Evolutionary conservation across 2,113 vertebrate species (phyloP), one percentile per base, ranked within the genome.

Genomic region (Eulemur rufifrons): DNA sequence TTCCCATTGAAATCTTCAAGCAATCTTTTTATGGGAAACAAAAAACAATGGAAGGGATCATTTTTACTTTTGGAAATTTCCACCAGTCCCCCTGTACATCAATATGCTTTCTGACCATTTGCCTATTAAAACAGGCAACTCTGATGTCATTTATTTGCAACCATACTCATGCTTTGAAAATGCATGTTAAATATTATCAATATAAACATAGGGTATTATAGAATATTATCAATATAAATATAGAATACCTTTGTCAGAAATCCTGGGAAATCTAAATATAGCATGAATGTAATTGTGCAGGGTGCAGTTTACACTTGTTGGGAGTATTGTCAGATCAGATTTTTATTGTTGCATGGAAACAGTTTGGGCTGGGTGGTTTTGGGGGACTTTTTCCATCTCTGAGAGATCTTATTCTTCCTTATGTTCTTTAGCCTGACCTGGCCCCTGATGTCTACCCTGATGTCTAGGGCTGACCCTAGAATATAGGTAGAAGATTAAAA

Each of bases 61-160:
- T 54, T 81, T 76, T 93, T 91, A 47, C 39, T 86, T 2, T 54
- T 95, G 50, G 50, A 92, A 92, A 85, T 96, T 92, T 83, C 25
- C 17, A 86, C 14, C 20, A 73, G 32, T 89, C 20, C 13, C 29
- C 32, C 8, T 68, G 3, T 71, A 69, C 1, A 81, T 13, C 39
- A 93, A 23, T 78, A 20, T 89, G 56, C 3, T 64, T 94, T 80
- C 34, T 94, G 59, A 69, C 14, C 18, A 54, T 92, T 84, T 89
- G 59, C 3, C 78, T 90, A 54, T 54, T 83, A n/a, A 82, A 78
- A 77, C n/a, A 85, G 9, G 56, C 37, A 63, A 42, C 0, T 77
- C n/a, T 3, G 29, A 18, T 52, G 20, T 7, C 50, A 77, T 86
- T 54, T 63, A 68, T 95, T 84, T 74, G 39, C 29, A 92, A n/a